These are phyloP conservation scores for Barypeithes pellucidus DNA, from an alignment of 2,888 invertebrate genomes.

Conservation along the genomic window DNA sequence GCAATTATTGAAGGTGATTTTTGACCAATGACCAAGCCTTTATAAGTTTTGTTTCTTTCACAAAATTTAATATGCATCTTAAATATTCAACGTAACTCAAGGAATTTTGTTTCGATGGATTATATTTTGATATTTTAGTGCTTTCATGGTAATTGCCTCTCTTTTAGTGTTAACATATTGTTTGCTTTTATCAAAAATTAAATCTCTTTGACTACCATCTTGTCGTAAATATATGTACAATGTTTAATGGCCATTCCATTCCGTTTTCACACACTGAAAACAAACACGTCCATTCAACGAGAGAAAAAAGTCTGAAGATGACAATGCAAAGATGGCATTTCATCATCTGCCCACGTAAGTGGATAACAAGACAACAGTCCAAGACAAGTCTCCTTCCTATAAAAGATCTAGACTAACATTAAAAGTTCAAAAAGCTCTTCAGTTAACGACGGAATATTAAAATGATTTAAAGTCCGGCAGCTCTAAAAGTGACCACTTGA, in stretches of 20 bases:
- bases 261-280: not conserved
- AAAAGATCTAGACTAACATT: slow-evolving; percentile 50
- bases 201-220: too few species aligned
- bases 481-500: slow-evolving; percentile 26
- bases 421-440: slow-evolving; percentile 42
- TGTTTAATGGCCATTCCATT: not conserved
- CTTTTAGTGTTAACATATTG: too few species aligned
- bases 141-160: too few species aligned
- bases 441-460: slow-evolving; percentile 48
- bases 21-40: too few species aligned
- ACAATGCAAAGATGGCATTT: slow-evolving; percentile 43
- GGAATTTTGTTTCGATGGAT: too few species aligned
- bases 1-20: too few species aligned
- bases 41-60: too few species aligned
- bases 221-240: too few species aligned
- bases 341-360: slow-evolving; percentile 42
- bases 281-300: slow-evolving; percentile 9
- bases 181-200: too few species aligned
- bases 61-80: too few species aligned
- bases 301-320: slow-evolving; percentile 16
- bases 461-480: slow-evolving; percentile 48
- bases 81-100: too few species aligned
- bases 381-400: slow-evolving; percentile 47
- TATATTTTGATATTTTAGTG: too few species aligned
- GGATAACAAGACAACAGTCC: slow-evolving; percentile 35